Conservation (phyloP, 2,888 invertebrate species). For the Chrysolina haemoptera region DNA sequence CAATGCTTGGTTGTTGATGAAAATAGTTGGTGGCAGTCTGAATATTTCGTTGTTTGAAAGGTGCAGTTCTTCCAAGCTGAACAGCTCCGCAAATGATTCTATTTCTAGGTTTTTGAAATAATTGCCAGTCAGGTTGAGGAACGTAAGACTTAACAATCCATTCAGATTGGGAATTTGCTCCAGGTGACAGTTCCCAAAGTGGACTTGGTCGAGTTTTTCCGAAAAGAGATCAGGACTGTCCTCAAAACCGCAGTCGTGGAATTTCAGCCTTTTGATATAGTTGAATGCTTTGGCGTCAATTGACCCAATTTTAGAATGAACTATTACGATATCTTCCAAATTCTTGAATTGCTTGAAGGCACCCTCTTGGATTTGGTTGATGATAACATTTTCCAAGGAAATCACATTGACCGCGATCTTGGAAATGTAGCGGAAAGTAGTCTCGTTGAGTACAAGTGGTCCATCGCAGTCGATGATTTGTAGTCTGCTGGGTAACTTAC, state of each 20-base stretch:
- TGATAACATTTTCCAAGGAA: slow-evolving; percentile 67
- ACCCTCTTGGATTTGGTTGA: slow-evolving; percentile 77
- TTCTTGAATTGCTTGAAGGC: slow-evolving; percentile 81
- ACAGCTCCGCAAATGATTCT: slow-evolving; percentile 75
- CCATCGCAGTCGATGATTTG: slow-evolving; percentile 56
- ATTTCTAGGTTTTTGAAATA: slow-evolving; percentile 75
- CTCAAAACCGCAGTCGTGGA: slow-evolving; percentile 59
- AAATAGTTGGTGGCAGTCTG: slow-evolving; percentile 76
- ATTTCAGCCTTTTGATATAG: slow-evolving; percentile 73
- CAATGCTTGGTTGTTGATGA: slow-evolving; percentile 77
- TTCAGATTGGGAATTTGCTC: slow-evolving; percentile 74
- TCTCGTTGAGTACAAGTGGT: slow-evolving; percentile 55
- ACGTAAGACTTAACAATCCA: slow-evolving; percentile 70
- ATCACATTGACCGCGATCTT: slow-evolving; percentile 52
- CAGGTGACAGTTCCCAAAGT: slow-evolving; percentile 80
- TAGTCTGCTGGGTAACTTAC: slow-evolving; percentile 49
- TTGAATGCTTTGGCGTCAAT: slow-evolving; percentile 82
- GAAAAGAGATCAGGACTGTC: slow-evolving; percentile 57
- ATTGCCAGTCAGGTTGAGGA: slow-evolving; percentile 80
- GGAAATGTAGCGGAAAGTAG: slow-evolving; percentile 52
- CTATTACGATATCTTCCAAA: slow-evolving; percentile 79
- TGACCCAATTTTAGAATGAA: slow-evolving; percentile 77
- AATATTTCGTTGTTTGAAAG: slow-evolving; percentile 80
- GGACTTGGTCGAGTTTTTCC: slow-evolving; percentile 75
- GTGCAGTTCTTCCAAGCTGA: slow-evolving; percentile 80